Evolutionary conservation across 2,888 invertebrate genomes (phyloP).

Genomic region (Sialis lutaria): DNA sequence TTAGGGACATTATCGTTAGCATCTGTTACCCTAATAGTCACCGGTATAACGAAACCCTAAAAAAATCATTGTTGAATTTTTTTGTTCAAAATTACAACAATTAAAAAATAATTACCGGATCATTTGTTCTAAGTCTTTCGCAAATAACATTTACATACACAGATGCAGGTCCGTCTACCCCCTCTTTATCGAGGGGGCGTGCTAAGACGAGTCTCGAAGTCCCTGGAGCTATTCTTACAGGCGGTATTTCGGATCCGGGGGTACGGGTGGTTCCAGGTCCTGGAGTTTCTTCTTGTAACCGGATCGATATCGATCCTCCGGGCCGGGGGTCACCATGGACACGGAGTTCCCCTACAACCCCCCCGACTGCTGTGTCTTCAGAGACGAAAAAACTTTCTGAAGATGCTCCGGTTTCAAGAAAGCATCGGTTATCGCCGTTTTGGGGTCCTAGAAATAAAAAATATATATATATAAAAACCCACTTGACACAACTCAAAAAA

Average conservation of each 20-base stretch:
- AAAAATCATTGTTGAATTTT: neutral
- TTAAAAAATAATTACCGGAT: conserved; percentile 40
- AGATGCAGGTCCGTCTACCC: conserved; percentile 62
- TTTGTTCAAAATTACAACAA: neutral
- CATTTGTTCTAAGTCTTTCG: conserved; percentile 57
- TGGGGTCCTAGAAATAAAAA: neutral
- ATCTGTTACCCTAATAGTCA: conserved; percentile 73
- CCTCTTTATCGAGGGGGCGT: conserved; percentile 69
- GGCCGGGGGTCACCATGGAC: conserved; percentile 64
- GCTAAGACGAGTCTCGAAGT: conserved; percentile 67
- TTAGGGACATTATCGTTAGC: conserved; percentile 80
- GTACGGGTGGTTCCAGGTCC: too few relatives aligned
- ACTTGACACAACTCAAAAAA: too few relatives aligned
- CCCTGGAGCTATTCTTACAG: conserved; percentile 56
- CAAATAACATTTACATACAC: conserved; percentile 77
- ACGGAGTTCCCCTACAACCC: conserved; percentile 54
- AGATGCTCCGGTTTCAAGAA: conserved; percentile 76
- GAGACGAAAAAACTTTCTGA: conserved; percentile 82
- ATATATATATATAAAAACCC: too few relatives aligned
- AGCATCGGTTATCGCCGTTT: conserved; percentile 60
- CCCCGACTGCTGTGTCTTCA: conserved; percentile 68
- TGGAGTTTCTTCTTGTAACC: conserved; percentile 45
- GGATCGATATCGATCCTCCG: conserved; percentile 56
- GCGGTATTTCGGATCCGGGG: conserved; percentile 34
- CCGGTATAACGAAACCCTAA: conserved; percentile 60